A percentile compares a stretch with the other conserved stretches of the same genome.
phyloP scores from a whole-genome alignment of 2,797 vertebrate genomes.

The Sylvia borin region DNA sequence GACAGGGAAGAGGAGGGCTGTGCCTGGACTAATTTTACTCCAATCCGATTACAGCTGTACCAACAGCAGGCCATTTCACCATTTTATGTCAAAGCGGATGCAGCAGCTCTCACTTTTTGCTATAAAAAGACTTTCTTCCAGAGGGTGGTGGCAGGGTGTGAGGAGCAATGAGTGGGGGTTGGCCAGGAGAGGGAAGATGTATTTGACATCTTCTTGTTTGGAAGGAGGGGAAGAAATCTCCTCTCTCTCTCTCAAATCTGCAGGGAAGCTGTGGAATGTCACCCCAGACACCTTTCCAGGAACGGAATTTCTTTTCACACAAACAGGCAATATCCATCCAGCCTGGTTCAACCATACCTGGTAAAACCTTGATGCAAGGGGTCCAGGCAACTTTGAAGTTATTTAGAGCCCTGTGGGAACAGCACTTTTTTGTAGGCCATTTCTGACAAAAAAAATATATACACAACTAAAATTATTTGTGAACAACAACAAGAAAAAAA shows the following conservation, averaged over 20 bases:
- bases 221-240: neutral
- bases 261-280: constrained; percentile 62
- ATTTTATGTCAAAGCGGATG: constrained; percentile 1
- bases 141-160: neutral
- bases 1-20: constrained; percentile 61
- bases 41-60: constrained; percentile 31
- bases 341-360: constrained; percentile 74
- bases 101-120: constrained; percentile 33
- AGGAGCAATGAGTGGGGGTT: neutral
- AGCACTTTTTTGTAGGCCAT: constrained; percentile 77
- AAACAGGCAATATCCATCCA: constrained; percentile 59
- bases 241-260: constrained; percentile 55
- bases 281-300: constrained; percentile 57
- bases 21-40: constrained; percentile 69
- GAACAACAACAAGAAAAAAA: constrained; percentile 78
- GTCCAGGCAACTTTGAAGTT: constrained; percentile 70
- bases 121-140: constrained; percentile 34
- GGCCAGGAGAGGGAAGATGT: neutral
- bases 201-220: neutral
- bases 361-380: constrained; percentile 79
- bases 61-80: constrained; percentile 15
- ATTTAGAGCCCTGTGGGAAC: constrained; percentile 73
- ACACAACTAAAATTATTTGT: constrained; percentile 86
- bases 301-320: constrained; percentile 63
- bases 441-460: constrained; percentile 86